These are phyloP conservation scores for Fregetta grallaria DNA, from an alignment of 2,113 vertebrate genomes.

Conservation along the genomic window DNA sequence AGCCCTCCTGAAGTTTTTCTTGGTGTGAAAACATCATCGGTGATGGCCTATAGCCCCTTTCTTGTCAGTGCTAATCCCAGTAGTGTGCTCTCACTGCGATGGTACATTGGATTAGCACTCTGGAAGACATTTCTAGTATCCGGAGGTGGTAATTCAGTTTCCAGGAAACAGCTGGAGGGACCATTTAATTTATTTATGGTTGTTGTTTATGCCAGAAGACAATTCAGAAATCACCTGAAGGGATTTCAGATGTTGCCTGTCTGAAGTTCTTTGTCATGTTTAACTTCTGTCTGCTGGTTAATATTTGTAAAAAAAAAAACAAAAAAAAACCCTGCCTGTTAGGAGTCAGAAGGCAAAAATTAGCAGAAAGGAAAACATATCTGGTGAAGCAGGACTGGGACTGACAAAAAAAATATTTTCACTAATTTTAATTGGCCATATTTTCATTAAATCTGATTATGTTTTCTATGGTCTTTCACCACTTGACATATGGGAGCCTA, in stretches of 20 bases:
- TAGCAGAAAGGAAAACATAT: not conserved
- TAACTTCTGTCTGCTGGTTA: not conserved
- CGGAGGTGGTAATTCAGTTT: not conserved
- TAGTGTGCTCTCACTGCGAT: not conserved
- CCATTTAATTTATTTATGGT: not conserved
- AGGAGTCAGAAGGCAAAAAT: not conserved
- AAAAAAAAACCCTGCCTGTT: not conserved
- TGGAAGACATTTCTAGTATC: not conserved
- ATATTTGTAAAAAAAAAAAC: not conserved
- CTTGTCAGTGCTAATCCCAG: not conserved
- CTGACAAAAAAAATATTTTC: not conserved
- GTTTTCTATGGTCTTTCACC: slow-evolving; percentile 34
- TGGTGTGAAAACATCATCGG: not conserved
- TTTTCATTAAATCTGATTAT: not conserved
- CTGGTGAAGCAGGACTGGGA: not conserved
- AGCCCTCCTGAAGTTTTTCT: not conserved
- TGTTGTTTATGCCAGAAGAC: not conserved
- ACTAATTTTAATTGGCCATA: not conserved
- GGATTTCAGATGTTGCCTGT: not conserved
- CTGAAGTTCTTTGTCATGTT: not conserved
- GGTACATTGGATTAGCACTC: not conserved
- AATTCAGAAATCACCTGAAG: not conserved
- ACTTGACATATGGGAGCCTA: slow-evolving; percentile 13
- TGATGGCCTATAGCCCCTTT: not conserved
- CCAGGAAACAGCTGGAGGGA: not conserved